Evolutionary conservation across 2,797 vertebrate genomes (phyloP), one percentile per base, ranked within the genome.

Genomic region (Danio aesculapii): DNA sequence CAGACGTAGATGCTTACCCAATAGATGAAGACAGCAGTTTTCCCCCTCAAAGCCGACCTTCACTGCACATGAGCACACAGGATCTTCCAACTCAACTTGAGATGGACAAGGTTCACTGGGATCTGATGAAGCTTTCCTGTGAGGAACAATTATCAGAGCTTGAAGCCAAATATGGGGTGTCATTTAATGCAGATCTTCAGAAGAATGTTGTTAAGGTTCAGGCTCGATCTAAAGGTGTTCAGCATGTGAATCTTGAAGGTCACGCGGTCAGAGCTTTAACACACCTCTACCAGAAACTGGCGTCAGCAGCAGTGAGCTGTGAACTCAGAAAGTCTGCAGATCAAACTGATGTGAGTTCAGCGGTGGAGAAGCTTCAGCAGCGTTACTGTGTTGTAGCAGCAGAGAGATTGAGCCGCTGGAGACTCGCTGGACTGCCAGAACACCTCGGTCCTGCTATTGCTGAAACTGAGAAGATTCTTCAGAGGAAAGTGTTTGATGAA

Each of bases 261-360:
- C 89, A 94, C 0, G 92, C 93, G 8, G 0, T 89, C 50, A 87
- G 84, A 85, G 92, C 90, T 55, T 89, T 94, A 19, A 82, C 90
- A 1, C 81, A 67, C 46, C 87, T 93, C 57, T 92, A 92, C 85
- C 93, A 92, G 86, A 92, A 81, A 77, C 77, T 17, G 2, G 62
- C 44, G 0, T 88, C 84, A 0, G 85, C 83, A 16, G 14, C n/a
- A 0, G 0, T 39, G 30, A 49, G 0, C 9, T 55, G 77, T 63
- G 16, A 70, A 7, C 43, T 85, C 30, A 41, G 41, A 43, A n/a
- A 69, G 14, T 4, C 66, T 11, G 13, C 8, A 16, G 4, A 72
- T 30, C 1, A 2, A 55, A 1, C 67, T 39, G 7, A 1, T 2
- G 71, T 77, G 14, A 12, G 0, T 5, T 6, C 53, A 10, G 2